Base-by-base conservation (phyloP, 2,797 vertebrate genomes). In the Champsocephalus gunnari region DNA sequence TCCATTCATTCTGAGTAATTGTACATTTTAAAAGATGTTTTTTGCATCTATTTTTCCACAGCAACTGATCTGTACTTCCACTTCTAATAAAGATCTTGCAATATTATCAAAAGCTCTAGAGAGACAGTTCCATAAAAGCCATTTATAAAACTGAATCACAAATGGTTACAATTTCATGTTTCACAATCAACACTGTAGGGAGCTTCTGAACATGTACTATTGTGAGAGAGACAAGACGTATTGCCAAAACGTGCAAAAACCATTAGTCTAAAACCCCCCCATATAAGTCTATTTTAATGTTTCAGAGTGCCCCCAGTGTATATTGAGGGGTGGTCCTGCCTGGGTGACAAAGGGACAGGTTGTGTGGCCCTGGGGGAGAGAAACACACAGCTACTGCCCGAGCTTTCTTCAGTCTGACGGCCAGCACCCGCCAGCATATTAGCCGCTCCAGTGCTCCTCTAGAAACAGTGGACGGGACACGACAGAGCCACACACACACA, bases 351-450 rank as follows among this genome's bases (percentile, higher is more conserved):
- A 90, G 74, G 74, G 86, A 88, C 88, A 90, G 89, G 88, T 91
- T 91, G 87, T 85, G 73, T 83, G 77, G 78, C 87, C 88, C 80
- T 45, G 69, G 68, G 79, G 73, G 76, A 84, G 75, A 70, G 77
- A 88, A 75, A 83, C 79, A 69, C 77, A 83, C 77, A 80, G 87
- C 74, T 87, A 81, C 68, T 73, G 85, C 81, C 79, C 13, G 5
- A 79, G 75, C 65, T 82, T 71, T 78, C 79, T 85, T 87, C 85
- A 84, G 77, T 81, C 59, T 79, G 79, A 87, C 28, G 61, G 82
- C 85, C 78, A 86, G 81, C 74, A 85, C 80, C 87, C 75, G 76
- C 85, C 76, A 86, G 87, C 88, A 89, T 50, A 90, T 91, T 91
- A 88, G 59, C 76, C 54, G 84, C 90, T 89, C 75, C 81, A 80